Evolutionary conservation across 2,797 vertebrate genomes (phyloP), one percentile per base, ranked within the genome.

Genomic region (Protosalanx chinensis): DNA sequence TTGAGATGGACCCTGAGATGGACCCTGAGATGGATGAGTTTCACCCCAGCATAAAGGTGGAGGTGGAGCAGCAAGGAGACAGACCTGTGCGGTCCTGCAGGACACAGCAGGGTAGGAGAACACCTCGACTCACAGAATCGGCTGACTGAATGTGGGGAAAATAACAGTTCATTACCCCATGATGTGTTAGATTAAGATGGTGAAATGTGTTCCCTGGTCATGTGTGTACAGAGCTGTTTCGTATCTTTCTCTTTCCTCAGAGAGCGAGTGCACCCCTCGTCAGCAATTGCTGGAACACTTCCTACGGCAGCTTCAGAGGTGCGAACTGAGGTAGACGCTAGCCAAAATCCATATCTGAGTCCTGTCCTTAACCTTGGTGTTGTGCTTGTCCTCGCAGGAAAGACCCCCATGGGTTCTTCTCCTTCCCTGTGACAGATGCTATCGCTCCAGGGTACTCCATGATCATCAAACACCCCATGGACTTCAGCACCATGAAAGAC

Each of bases 401-500:
- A 91, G 97, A 99, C 81, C 93, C 95, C 73, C 96, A 99, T 74
- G 96, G 97, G 12, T 99, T 99, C 88, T 99, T 99, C 84, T 91
- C 98, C 71, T 97, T 95, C 87, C 97, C 98, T 32, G 97, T 99
- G 70, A 99, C 97, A 0, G 97, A 99, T 82, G 95, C 95, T 1
- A 99, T 99, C 4, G 97, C 98, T 73, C 97, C 97, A 6, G 97
- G 97, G 29, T 99, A 99, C 90, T 99, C 97, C 27, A 92, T 96
- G 89, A 98, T 99, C 84, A 99, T 99, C 89, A 99, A 99, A 67
- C 97, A 99, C 82, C 98, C 98, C 0, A 98, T 99, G 97, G 98
- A 99, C 85, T 99, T 99, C 80, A 96, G 96, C 87, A 99, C 96
- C 0, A 98, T 98, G 95, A 98, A 96, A 81, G 96, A 99, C 85